Evolutionary conservation across 2,888 invertebrate species (phyloP), one percentile per base, ranked within the genome.

Genomic region (Flexamia atlantica): DNA sequence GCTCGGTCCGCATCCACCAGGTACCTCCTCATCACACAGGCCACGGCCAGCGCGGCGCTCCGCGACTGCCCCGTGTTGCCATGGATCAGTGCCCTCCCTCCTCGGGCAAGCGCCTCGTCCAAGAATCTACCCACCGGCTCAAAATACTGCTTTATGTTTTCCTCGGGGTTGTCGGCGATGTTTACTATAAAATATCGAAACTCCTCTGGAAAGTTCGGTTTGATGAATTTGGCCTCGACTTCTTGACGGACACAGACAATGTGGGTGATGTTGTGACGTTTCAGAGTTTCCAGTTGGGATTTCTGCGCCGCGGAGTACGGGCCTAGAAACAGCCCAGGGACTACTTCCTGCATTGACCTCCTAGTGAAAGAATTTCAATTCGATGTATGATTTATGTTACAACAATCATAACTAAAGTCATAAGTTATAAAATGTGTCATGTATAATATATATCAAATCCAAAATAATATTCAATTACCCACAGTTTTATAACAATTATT

Each of bases 11-110:
- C 53, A 7, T 23, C 53, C 14, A 53, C 20, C 20, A 20, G 20
- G 14, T 23, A 53, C 53, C 10, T 2, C 9, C 53, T 53, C 94
- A 95, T 95, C 46, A 94, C 89, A 88, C 93, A 95, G 3, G 93
- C 94, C 85, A 94, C 90, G 79, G 94, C 94, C 85, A 95, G 89
- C 50, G 94, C 93, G 53, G 94, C 94, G 88, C 94, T 94, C 87
- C 94, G 91, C 2, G 94, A 94, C 86, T 93, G 93, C 3, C 95
- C 95, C 85, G 92, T 93, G 90, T 94, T 94, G 53, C 95, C 94
- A 90, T 95, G 94, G 17, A 95, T 92, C 17, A 95, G 89, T 57
- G 93, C 93, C 88, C 92, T 93, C 17, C 92, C 93, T 76, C 92
- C 93, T 84, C 90, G 90, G 14, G 89, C 89, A 32, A 94, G 89